Evolutionary conservation across 2,888 invertebrate genomes (phyloP).

Genomic region (Elgonia sp.): DNA sequence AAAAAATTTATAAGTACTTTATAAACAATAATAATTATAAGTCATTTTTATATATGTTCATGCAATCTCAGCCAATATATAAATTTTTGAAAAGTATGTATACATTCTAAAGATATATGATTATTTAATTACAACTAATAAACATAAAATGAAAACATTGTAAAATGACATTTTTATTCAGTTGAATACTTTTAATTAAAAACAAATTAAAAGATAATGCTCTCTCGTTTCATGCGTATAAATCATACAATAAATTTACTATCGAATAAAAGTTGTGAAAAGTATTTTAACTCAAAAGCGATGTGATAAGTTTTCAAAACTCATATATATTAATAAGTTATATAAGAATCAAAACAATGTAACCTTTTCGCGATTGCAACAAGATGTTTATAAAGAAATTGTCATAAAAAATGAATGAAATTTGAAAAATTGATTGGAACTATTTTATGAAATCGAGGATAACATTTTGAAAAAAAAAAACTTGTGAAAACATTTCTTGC

Average conservation of each 20-base stretch:
- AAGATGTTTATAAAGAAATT: conserved; percentile 1
- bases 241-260: conserved; percentile 17
- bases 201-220: background rate
- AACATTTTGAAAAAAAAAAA: background rate
- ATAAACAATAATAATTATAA: too few species aligned
- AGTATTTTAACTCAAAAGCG: conserved; percentile 21
- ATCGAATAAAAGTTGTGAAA: conserved; percentile 49
- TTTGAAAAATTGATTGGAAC: background rate
- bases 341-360: background rate
- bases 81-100: too few species aligned
- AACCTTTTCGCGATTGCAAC: conserved; percentile 44
- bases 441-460: too few species aligned
- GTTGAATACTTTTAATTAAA: too few species aligned
- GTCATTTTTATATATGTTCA: too few species aligned
- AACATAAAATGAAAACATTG: too few species aligned
- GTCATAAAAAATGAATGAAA: background rate
- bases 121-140: too few species aligned
- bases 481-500: conserved; percentile 4
- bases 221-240: background rate
- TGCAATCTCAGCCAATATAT: too few species aligned
- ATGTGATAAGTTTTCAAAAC: conserved; percentile 33
- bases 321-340: conserved; percentile 7
- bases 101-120: too few species aligned
- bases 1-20: too few species aligned
- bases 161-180: too few species aligned